Evolutionary conservation across 1,140 invertebrate species (phyloP).

Genomic region (Polyergus mexicanus): DNA sequence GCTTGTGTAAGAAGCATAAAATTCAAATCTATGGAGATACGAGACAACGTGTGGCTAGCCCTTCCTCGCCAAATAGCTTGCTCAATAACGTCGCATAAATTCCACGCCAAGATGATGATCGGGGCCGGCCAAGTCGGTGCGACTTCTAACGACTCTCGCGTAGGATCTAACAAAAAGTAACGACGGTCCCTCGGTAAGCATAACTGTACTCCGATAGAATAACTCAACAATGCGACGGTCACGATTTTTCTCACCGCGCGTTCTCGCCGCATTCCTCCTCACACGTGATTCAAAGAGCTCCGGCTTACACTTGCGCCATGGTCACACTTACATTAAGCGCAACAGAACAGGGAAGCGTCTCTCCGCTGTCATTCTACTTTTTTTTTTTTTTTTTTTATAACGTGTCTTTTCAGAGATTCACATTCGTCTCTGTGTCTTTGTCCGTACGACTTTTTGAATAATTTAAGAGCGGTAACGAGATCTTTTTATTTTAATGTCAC

Average conservation of each 20-base stretch:
- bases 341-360: conserved; percentile 8
- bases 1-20: conserved; percentile 43
- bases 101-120: conserved; percentile 2
- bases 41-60: too few species aligned
- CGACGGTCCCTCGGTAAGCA: conserved; percentile 39
- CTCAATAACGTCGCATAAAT: conserved; percentile 7
- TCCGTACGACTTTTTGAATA: conserved; percentile 1
- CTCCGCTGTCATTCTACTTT: conserved; percentile 2
- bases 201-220: conserved; percentile 72
- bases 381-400: conserved; percentile 36
- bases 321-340: conserved; percentile 41
- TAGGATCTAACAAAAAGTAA: conserved; percentile 64
- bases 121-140: conserved; percentile 2
- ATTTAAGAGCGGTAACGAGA: conserved; percentile 17
- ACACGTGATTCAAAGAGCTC: conserved; percentile 37
- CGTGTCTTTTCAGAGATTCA: conserved; percentile 11
- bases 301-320: conserved; percentile 8
- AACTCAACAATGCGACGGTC: conserved; percentile 10
- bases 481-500: conserved; percentile 2
- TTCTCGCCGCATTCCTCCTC: conserved; percentile 8
- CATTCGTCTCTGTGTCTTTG: conserved; percentile 10
- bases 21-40: conserved; percentile 32
- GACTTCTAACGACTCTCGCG: neutral
- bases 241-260: conserved; percentile 33
- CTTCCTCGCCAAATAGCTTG: conserved; percentile 17